Base-by-base conservation (phyloP, 2,888 invertebrate species). In the Pterostichus madidus region DNA sequence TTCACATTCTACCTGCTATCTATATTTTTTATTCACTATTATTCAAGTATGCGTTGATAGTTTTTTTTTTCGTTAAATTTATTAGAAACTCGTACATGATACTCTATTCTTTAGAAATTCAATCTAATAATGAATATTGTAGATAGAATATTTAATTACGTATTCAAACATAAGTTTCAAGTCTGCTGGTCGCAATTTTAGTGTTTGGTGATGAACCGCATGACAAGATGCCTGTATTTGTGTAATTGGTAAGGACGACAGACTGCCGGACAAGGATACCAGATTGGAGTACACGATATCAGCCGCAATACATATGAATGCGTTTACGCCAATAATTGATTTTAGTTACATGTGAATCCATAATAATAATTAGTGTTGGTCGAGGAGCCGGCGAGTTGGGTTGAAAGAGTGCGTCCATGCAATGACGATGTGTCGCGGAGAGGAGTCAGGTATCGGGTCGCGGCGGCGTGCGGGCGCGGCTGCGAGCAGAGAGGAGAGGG, bases 311-410 rank as follows among this genome's bases (percentile, higher is more conserved):
- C 13, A 32, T 35, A 32, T 11, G 35, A 64, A 32, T 64, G 35
- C 11, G 13, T 64, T 64, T 64, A 32, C 8, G 7, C 17, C 31
- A 85, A 85, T 85, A 85, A 86, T 85, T 86, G 85, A 86, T 86
- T 86, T 84, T 83, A 85, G 24, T 24, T 24, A 49, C 86, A 85
- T 86, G 85, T 86, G 85, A 85, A 85, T 86, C 85, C 84, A 85
- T 85, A 86, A 87, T 87, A 2, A 24, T 24, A 2, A 24, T n/a
- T 87, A 87, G 85, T 24, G 52, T 31, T 52, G 8, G 85, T 81
- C 85, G 59, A 83, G 85, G 85, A 84, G 79, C 81, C 5, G 39
- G 5, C 39, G 39, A 39, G 39, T 8, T 39, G 71, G 52, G 80
- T 80, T 84, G 84, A 75, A 46, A 80, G 84, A 75, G 53, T 15